Evolutionary conservation across 2,888 invertebrate genomes (phyloP), one percentile per base, ranked within the genome.

Genomic region (Buathra laborator): DNA sequence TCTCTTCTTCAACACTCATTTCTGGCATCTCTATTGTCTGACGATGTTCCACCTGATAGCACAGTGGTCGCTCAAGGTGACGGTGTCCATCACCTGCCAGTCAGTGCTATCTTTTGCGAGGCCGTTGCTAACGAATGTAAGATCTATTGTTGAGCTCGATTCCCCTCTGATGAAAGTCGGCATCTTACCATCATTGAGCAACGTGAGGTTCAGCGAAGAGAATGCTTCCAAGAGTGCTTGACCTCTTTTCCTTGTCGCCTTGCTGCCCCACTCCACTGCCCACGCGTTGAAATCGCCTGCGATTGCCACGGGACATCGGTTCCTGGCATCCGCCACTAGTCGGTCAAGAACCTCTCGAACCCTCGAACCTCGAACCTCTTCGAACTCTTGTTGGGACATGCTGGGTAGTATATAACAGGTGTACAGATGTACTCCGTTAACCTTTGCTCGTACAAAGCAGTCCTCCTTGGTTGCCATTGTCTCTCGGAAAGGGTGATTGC

Each of bases 241-340:
- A 0, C 88, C 87, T 53, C 88, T 56, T n/a, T 62, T 24, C 37
- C 84, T 85, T 0, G 88, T 88, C 59, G 62, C 70, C 7, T 80
- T 82, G 75, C 86, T 85, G 14, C 88, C 85, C 89, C 89, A 85
- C 43, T 86, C 86, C n/a, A 76, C 48, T 5, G 48, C 48, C 48
- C 48, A 48, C 5, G n/a, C 48, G 14, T 48, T 48, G 62, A 84
- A 81, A 43, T 77, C 32, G 79, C 84, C 71, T 46, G 72, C 44
- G 12, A 86, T 86, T 10, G 48, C 48, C 48, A 81, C 68, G 9
- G 81, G 86, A 37, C n/a, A 16, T 10, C 77, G 67, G 59, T 77
- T 67, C 46, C 48, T 81, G 3, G 83, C 75, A 53, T 84, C 86
- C 12, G 70, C 70, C 51, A 48, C 68, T 9, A 87, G 77, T 46